Conservation (phyloP, 2,113 vertebrate species). For the Paraplagusia blochii region DNA sequence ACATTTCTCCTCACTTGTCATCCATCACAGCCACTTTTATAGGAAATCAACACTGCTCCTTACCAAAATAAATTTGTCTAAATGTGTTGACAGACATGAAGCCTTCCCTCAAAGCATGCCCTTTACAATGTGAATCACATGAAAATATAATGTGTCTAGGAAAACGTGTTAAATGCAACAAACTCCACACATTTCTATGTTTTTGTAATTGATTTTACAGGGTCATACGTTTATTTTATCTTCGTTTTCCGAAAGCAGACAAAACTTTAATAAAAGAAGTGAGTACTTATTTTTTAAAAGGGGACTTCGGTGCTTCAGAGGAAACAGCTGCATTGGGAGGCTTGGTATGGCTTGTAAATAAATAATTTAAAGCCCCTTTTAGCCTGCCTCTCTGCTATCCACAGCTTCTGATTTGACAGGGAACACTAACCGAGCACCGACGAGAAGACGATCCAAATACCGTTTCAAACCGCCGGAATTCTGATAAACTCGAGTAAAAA, state of each 20-base stretch:
- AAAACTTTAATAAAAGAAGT: conserved; percentile 33
- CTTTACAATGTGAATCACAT: too few relatives aligned
- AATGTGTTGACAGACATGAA: not conserved
- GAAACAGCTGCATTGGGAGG: conserved; percentile 68
- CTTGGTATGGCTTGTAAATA: conserved; percentile 65
- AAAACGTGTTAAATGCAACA: too few relatives aligned
- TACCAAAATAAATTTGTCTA: conserved; percentile 1
- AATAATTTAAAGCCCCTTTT: conserved; percentile 74
- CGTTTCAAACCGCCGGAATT: too few relatives aligned
- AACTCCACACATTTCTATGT: too few relatives aligned
- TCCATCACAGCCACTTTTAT: conserved; percentile 1
- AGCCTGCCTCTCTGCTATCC: conserved; percentile 60
- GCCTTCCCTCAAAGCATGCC: not conserved
- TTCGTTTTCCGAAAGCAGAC: not conserved
- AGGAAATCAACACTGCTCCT: conserved; percentile 2
- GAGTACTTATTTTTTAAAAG: conserved; percentile 41
- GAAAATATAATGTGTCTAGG: too few relatives aligned
- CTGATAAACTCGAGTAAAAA: too few relatives aligned
- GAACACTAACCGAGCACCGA: conserved; percentile 37
- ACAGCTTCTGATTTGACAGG: conserved; percentile 60
- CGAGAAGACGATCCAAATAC: fast-evolving
- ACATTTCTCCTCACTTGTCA: conserved; percentile 20
- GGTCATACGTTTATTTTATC: not conserved
- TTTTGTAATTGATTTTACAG: conserved; percentile 4
- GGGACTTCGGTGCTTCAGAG: conserved; percentile 36